phyloP scores from a whole-genome alignment of 2,797 vertebrate genomes.

The Apodemus agrarius region DNA sequence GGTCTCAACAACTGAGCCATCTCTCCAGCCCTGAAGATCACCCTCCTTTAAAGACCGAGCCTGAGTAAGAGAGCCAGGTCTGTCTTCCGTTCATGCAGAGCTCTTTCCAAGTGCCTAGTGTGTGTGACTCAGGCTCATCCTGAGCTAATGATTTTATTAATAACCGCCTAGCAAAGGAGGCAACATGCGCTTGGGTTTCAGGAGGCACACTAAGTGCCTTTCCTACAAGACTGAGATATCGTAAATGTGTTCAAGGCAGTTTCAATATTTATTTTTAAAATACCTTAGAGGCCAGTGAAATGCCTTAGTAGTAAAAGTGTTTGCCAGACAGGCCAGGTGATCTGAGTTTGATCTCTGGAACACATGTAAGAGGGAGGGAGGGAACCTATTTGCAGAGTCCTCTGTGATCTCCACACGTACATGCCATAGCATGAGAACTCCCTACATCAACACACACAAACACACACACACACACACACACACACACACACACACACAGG shows the following conservation, averaged over 20 bases:
- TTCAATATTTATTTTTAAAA: conserved; percentile 25
- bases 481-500: too few species aligned
- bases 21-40: too few species aligned
- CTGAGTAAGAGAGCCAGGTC: background rate
- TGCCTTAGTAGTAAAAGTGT: background rate
- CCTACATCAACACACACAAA: background rate
- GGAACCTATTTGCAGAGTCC: background rate
- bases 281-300: background rate
- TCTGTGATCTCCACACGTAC: background rate
- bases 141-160: background rate
- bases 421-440: too few species aligned
- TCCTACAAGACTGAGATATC: background rate
- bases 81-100: background rate
- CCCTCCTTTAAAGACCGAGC: background rate
- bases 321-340: background rate
- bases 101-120: background rate
- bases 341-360: background rate
- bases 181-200: background rate
- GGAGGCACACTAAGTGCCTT: background rate
- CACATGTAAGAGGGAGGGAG: background rate
- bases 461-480: background rate
- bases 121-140: background rate
- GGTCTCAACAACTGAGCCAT: background rate
- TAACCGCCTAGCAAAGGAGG: background rate
- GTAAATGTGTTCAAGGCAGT: background rate